Evolutionary conservation across 2,113 vertebrate species (phyloP).

Genomic region (Megaleporinus macrocephalus): DNA sequence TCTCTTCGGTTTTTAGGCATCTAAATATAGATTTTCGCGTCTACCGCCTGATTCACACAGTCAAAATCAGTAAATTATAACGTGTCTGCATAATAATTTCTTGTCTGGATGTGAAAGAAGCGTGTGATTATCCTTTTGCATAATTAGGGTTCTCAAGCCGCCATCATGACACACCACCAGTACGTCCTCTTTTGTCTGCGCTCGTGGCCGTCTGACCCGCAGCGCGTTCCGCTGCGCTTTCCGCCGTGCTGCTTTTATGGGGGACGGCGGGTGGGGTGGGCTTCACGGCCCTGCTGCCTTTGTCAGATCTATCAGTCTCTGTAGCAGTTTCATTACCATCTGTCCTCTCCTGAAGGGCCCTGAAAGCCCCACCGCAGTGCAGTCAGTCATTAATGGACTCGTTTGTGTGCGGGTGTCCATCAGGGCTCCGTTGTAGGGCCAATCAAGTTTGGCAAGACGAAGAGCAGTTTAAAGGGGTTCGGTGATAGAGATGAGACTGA

Average conservation of each 20-base stretch:
- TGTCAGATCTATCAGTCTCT: slow-evolving; percentile 47
- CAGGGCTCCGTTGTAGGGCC: slow-evolving; percentile 8
- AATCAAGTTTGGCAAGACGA: background rate
- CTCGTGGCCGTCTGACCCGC: slow-evolving; percentile 29
- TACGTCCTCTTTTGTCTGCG: slow-evolving; percentile 40
- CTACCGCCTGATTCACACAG: slow-evolving; percentile 16
- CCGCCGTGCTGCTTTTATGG: slow-evolving; percentile 6
- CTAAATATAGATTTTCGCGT: slow-evolving; percentile 20
- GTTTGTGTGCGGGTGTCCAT: slow-evolving; percentile 35
- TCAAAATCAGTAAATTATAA: slow-evolving; percentile 4
- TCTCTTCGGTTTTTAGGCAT: background rate
- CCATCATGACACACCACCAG: slow-evolving; percentile 1
- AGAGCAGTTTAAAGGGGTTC: background rate
- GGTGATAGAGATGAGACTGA: background rate
- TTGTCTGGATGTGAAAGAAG: slow-evolving; percentile 28
- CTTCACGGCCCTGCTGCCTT: slow-evolving; percentile 10
- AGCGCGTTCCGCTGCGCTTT: slow-evolving; percentile 14
- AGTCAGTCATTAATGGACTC: slow-evolving; percentile 38
- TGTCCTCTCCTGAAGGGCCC: slow-evolving; percentile 56
- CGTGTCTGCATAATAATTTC: slow-evolving; percentile 3
- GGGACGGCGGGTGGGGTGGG: background rate
- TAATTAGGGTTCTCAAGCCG: slow-evolving; percentile 38
- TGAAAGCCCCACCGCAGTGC: slow-evolving; percentile 15
- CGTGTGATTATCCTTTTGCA: slow-evolving; percentile 39
- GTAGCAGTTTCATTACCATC: slow-evolving; percentile 59